Percentiles rank a stretch among this genome's conserved stretches.
Evolutionary conservation across 2,888 invertebrate species (phyloP).

Genomic region (Trichogramma evanescens): DNA sequence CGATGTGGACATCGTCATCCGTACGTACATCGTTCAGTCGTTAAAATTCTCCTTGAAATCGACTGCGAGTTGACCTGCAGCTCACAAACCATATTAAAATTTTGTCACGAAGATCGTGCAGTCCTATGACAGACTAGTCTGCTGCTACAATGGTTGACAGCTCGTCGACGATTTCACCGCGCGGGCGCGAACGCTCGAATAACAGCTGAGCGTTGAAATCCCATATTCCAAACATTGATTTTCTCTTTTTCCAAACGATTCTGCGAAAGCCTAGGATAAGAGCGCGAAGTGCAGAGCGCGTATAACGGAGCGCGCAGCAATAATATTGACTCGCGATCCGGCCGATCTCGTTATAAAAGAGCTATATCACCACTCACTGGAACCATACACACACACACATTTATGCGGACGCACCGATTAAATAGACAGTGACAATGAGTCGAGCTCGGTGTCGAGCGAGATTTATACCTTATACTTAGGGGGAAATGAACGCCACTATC

Average conservation of each 20-base stretch:
- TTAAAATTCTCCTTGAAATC: no score
- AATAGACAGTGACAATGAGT: background rate
- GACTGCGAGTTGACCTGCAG: no score
- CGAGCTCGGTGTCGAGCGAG: background rate
- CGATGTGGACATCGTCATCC: no score
- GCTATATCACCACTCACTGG: background rate
- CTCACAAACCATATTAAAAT: no score
- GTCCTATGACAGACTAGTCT: background rate
- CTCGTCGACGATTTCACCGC: no score
- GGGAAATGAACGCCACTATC: background rate
- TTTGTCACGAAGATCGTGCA: no score
- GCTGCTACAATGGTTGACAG: no score
- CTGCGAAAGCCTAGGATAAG: background rate
- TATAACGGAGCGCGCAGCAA: background rate
- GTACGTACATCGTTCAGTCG: no score
- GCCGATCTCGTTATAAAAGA: background rate
- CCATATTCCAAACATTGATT: no score
- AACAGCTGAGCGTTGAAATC: no score
- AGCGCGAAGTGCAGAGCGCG: background rate
- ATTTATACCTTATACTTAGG: background rate
- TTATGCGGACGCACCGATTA: background rate
- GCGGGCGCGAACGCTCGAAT: no score
- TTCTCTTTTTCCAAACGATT: background rate
- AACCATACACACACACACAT: background rate
- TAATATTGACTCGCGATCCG: constrained; percentile 4